Conservation (phyloP, 2,888 invertebrate genomes). For the Tachina fera region DNA sequence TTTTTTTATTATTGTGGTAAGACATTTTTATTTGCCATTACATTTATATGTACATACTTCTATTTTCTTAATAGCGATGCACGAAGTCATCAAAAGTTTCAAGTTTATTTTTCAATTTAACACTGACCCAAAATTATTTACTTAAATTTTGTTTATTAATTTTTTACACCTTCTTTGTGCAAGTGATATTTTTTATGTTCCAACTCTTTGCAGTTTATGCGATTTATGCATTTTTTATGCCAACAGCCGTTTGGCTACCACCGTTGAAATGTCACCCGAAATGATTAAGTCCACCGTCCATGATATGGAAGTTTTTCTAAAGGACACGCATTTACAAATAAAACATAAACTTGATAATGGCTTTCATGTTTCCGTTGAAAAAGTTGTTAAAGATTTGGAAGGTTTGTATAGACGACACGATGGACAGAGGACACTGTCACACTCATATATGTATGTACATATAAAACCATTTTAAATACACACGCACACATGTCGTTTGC, state of each 20-base stretch:
- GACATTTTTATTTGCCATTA: slow-evolving; percentile 62
- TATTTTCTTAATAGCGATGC: not conserved
- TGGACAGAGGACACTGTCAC: not conserved
- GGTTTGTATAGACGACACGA: slow-evolving; percentile 83
- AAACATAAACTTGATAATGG: slow-evolving; percentile 85
- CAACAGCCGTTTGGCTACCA: slow-evolving; percentile 86
- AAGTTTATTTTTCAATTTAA: slow-evolving; percentile 7
- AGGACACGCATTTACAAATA: slow-evolving; percentile 87
- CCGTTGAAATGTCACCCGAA: slow-evolving; percentile 84
- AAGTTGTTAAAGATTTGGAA: slow-evolving; percentile 86
- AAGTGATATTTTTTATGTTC: not conserved
- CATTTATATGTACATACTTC: not conserved
- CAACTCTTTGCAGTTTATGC: slow-evolving; percentile 83
- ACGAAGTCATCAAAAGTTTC: not conserved
- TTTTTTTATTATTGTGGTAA: slow-evolving; percentile 80
- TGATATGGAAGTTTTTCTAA: slow-evolving; percentile 86
- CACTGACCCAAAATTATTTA: not conserved
- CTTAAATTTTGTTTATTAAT: slow-evolving; percentile 10
- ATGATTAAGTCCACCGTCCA: slow-evolving; percentile 85
- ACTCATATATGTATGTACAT: not conserved
- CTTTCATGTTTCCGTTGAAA: slow-evolving; percentile 86
- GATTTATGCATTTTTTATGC: slow-evolving; percentile 86
- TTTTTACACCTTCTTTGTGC: slow-evolving; percentile 17
- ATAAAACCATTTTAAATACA: not conserved
- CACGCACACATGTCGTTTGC: not conserved